Base-by-base conservation (phyloP, 2,113 vertebrate genomes). In the Microcebus ravelobensis region DNA sequence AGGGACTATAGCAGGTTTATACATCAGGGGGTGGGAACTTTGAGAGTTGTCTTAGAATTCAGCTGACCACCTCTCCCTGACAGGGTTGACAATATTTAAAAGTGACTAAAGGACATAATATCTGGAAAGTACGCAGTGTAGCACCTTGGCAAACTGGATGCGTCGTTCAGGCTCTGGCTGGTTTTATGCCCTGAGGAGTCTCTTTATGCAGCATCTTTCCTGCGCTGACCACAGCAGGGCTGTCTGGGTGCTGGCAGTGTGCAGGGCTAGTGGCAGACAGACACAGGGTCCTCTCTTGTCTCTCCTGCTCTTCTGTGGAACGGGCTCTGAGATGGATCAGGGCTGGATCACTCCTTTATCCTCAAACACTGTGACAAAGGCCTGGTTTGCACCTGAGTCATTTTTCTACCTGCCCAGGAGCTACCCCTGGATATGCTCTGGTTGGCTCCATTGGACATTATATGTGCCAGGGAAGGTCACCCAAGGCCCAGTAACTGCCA, bases 1-100 rank as follows among this genome's bases (percentile, higher is more conserved):
- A 2, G n/a, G 6, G 13, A 57, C 48, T 3, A 3, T 9, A 7
- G 8, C 6, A 23, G 15, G 14, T 1, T 1, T 23, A 73, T 25
- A 4, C 12, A 17, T 11, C 23, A 3, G 27, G 1, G 29, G 3
- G 1, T 13, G 59, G 55, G 14, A 18, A 34, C 25, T 61, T 52
- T 21, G 52, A 87, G 42, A 63, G 50, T 13, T 18, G 15, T n/a
- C 27, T 48, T 63, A 34, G 23, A 67, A 83, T 88, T 91, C 57
- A 21, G 39, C 29, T 39, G 21, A 18, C 31, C 39, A 23, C 11
- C 12, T 1, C 7, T 31, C 31, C 4, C 18, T 18, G 55, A 23
- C 1, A n/a, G 12, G 3, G 2, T 23, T 27, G 8, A 15, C 52
- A 25, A 21, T 76, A 39, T 34, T 59, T 67, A 11, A 39, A 59